Evolutionary conservation across 64 coral and sea anemone species (phyloP).

Genomic region (Cladopsammia gracilis): DNA sequence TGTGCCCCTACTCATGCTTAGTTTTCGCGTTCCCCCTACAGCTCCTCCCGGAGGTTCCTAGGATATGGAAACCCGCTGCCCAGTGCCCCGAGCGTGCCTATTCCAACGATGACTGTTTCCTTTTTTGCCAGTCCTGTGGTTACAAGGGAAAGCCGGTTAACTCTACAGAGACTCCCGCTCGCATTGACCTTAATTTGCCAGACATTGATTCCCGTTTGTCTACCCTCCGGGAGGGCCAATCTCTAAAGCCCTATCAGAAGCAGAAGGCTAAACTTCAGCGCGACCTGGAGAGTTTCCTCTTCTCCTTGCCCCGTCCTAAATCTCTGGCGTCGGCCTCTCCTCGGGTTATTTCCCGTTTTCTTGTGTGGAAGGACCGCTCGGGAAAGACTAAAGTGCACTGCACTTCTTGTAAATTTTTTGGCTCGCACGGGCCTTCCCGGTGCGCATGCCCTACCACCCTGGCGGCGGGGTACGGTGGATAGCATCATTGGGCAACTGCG

Average conservation of each 20-base stretch:
- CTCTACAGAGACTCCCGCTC: no score
- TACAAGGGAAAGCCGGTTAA: neutral
- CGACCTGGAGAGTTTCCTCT: conserved; percentile 45
- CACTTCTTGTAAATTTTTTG: conserved; percentile 1
- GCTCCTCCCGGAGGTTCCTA: conserved; percentile 18
- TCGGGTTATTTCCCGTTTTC: conserved; percentile 30
- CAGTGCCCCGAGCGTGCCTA: conserved; percentile 32
- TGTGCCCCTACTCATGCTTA: neutral
- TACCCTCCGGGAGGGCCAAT: neutral
- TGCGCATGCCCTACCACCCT: conserved; percentile 33
- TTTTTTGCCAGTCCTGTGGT: conserved; percentile 49
- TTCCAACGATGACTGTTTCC: no score
- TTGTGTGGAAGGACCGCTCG: conserved; percentile 46
- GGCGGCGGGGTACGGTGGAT: conserved; percentile 26
- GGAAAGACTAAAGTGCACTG: conserved; percentile 28
- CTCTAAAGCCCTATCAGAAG: conserved; percentile 46
- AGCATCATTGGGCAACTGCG: conserved; percentile 34
- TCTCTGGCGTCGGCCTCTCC: neutral
- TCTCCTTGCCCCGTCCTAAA: conserved; percentile 38
- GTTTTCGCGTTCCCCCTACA: neutral
- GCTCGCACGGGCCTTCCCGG: neutral
- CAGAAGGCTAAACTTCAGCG: conserved; percentile 23
- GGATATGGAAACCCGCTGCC: conserved; percentile 31
- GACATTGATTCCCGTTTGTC: neutral
- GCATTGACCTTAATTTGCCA: neutral